These are phyloP conservation scores for Mionectes olivaceus DNA, from an alignment of 2,797 vertebrate species.

Conservation along the genomic window DNA sequence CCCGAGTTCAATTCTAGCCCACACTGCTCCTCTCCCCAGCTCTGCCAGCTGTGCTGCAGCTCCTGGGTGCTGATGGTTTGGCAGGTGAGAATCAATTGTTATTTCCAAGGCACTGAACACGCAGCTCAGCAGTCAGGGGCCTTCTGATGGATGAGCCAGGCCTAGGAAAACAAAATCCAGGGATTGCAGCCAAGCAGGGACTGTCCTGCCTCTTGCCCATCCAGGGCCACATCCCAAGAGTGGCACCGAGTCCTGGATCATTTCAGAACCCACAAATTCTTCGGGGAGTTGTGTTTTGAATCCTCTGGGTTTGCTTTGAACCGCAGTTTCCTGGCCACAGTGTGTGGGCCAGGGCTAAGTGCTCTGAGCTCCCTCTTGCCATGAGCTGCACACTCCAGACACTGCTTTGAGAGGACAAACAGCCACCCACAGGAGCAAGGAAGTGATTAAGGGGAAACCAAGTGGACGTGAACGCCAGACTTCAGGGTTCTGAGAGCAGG, in stretches of 20 bases:
- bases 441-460: neutral
- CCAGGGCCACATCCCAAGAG: neutral
- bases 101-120: neutral
- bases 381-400: neutral
- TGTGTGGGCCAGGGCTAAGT: slow-evolving; percentile 1
- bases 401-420: neutral
- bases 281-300: neutral
- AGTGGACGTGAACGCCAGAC: neutral
- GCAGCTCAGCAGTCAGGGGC: neutral
- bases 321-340: slow-evolving; percentile 47
- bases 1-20: neutral
- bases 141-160: neutral
- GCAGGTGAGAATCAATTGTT: neutral
- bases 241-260: neutral
- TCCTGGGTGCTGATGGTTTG: neutral
- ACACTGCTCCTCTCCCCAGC: neutral
- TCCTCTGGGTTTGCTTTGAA: neutral
- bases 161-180: neutral
- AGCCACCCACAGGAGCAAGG: neutral
- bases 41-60: neutral
- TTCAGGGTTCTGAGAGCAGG: neutral
- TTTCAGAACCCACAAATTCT: neutral
- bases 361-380: neutral
- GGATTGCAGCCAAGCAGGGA: neutral
- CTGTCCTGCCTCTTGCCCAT: neutral